These are phyloP conservation scores for Cryptoprocta ferox DNA, from an alignment of 2,797 vertebrate species.

Conservation along the genomic window DNA sequence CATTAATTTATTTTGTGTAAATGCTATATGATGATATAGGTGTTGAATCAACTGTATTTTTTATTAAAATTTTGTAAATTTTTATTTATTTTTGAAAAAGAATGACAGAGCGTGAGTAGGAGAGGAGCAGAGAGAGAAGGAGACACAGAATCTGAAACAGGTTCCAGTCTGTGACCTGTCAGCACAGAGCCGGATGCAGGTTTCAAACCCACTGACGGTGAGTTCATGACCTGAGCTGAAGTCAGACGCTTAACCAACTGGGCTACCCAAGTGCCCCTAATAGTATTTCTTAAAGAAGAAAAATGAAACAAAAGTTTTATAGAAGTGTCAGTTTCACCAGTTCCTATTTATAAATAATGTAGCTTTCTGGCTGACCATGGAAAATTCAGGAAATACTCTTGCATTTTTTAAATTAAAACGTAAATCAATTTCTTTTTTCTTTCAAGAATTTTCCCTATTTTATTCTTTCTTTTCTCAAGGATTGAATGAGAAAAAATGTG, in stretches of 20 bases:
- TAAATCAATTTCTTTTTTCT: background rate
- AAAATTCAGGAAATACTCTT: background rate
- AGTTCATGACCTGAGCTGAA: background rate
- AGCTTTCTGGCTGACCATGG: background rate
- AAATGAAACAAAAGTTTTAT: background rate
- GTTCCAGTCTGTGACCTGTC: too few species aligned
- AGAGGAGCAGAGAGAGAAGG: background rate
- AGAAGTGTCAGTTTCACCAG: background rate
- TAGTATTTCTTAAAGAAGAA: background rate
- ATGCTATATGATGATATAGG: background rate
- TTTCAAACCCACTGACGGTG: background rate
- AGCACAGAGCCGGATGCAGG: fast-evolving
- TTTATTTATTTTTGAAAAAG: background rate
- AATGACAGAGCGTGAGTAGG: background rate
- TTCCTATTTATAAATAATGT: background rate
- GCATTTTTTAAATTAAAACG: background rate
- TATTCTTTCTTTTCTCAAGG: background rate
- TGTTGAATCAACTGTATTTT: background rate
- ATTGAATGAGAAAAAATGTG: background rate
- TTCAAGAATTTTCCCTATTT: background rate
- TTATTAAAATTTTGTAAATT: background rate
- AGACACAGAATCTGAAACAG: background rate
- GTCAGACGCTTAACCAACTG: background rate
- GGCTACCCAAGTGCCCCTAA: background rate
- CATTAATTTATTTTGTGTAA: background rate